Evolutionary conservation across 2,888 invertebrate genomes (phyloP).

Genomic region (Drosophila monieri): DNA sequence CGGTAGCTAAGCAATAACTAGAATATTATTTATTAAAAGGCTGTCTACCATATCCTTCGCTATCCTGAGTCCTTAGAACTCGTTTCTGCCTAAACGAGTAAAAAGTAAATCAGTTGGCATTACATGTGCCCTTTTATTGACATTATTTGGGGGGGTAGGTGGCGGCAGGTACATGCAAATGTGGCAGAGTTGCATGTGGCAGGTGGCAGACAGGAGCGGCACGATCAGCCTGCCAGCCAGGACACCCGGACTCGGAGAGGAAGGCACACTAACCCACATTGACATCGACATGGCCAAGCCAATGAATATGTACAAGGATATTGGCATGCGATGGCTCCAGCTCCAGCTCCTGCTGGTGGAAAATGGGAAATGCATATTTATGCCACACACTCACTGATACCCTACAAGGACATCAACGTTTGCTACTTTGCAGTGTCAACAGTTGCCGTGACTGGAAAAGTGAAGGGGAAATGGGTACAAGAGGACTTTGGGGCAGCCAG

Average conservation of each 20-base stretch:
- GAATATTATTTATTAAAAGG: not conserved
- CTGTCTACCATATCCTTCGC: not conserved
- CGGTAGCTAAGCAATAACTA: not conserved
- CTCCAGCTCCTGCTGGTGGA: slow-evolving; percentile 18
- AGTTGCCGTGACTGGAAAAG: slow-evolving; percentile 50
- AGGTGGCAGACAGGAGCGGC: slow-evolving; percentile 25
- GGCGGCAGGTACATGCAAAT: slow-evolving; percentile 27
- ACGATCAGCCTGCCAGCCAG: slow-evolving; percentile 1
- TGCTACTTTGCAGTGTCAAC: slow-evolving; percentile 70
- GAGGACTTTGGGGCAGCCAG: not conserved
- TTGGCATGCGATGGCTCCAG: slow-evolving; percentile 55
- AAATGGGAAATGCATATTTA: slow-evolving; percentile 71
- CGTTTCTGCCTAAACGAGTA: not conserved
- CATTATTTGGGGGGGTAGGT: not conserved
- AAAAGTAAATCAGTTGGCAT: not conserved
- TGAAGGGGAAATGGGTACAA: not conserved
- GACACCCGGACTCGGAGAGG: slow-evolving; percentile 21
- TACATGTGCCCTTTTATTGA: not conserved
- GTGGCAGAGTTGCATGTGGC: slow-evolving; percentile 32
- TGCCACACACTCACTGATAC: no score
- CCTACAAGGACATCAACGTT: slow-evolving; percentile 47
- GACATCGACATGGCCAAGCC: slow-evolving; percentile 47
- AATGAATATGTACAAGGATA: slow-evolving; percentile 52
- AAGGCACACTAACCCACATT: slow-evolving; percentile 54
- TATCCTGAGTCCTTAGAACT: not conserved